A percentile compares a stretch with the other conserved stretches of the same genome.
Evolutionary conservation across 2,888 invertebrate species (phyloP).

Genomic region (Heteromyza rotundicornis): DNA sequence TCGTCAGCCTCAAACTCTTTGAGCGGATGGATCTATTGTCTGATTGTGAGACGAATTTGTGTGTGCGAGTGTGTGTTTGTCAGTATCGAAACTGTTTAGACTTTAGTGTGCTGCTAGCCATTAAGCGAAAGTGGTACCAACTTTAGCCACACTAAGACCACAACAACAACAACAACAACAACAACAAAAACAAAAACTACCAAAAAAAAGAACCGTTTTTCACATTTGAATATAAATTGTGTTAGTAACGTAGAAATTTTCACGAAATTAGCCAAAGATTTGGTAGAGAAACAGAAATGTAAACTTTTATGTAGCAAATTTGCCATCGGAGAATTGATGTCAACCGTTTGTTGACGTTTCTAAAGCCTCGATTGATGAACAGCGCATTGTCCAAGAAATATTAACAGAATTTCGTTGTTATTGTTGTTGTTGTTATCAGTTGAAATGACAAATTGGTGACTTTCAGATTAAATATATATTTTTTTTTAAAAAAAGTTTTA

Average conservation of each 20-base stretch:
- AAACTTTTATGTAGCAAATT: neutral
- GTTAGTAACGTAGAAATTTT: conserved; percentile 7
- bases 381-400: no score
- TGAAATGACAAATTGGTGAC: no score
- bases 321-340: no score
- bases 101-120: neutral
- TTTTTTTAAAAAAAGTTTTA: no score
- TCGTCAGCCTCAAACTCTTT: neutral
- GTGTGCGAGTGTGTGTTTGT: conserved; percentile 18
- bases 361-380: no score
- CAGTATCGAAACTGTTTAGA: neutral
- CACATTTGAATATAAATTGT: conserved; percentile 40
- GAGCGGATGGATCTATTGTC: neutral
- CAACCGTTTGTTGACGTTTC: no score
- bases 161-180: conserved; percentile 24
- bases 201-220: conserved; percentile 44
- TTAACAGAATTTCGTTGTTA: no score
- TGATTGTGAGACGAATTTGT: conserved; percentile 15
- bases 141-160: conserved; percentile 15
- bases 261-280: conserved; percentile 14
- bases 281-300: conserved; percentile 13
- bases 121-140: conserved; percentile 29
- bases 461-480: no score
- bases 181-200: conserved; percentile 18
- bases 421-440: no score